Evolutionary conservation across 2,113 vertebrate genomes (phyloP), one percentile per base, ranked within the genome.

Genomic region (Oriolus oriolus): DNA sequence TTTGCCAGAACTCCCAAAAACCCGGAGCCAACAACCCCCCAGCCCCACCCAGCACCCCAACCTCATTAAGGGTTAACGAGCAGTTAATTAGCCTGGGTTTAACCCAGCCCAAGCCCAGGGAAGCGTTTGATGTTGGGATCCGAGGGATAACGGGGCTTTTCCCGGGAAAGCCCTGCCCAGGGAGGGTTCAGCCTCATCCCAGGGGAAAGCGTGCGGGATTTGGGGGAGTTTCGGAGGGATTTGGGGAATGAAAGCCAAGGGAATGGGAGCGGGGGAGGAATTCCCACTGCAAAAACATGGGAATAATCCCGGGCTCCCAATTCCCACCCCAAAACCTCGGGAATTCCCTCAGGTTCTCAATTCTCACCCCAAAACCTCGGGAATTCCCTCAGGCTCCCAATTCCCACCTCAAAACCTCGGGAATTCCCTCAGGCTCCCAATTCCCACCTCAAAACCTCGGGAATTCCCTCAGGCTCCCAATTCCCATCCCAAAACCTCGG

Each of bases 181-280:
- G 18, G 53, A 21, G 52, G 30, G 52, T 7, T 31, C 53, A 31
- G 53, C 53, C 53, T 31, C 53, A 31, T 11, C 53, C 30, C 30
- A 3, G 30, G 18, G 30, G 10, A 33, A 33, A 21, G 1, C 4
- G 4, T 1, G 19, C 0, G 54, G 31, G 31, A 33, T 56, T 56
- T 33, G 6, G 5, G 54, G 54, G 19, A 33, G 11, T 33, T 56
- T 21, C 3, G 6, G 19, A 14, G 31, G 54, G 54, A 56, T 56
- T 56, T 56, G 31, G 54, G 54, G 19, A 56, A 33, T 33, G 54
- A 56, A 33, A 33, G 9, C 19, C 54, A 22, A 33, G 31, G 31
- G 31, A 33, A 56, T 14, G 31, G 8, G 19, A 33, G 31, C 0
- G 31, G 31, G 54, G 13, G 20, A 56, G 54, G 31, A 31, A n/a